These are phyloP conservation scores for Lerista edwardsae DNA, from an alignment of 2,797 vertebrate genomes.

Conservation along the genomic window DNA sequence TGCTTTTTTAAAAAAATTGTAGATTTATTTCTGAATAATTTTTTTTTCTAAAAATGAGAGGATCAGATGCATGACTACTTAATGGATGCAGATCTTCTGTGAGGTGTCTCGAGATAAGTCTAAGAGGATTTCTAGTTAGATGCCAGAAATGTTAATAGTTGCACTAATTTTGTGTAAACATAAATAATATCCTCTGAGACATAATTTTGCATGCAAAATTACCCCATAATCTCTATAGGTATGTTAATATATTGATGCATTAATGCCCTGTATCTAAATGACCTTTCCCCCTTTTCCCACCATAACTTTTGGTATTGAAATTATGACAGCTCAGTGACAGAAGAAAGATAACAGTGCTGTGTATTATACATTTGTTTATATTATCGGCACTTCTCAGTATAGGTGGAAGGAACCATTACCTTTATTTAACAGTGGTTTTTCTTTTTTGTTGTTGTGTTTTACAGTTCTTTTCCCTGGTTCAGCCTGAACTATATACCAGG, in stretches of 20 bases:
- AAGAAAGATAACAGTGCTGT: slow-evolving; percentile 84
- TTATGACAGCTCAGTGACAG: slow-evolving; percentile 82
- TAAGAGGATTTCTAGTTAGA: slow-evolving; percentile 79
- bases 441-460: slow-evolving; percentile 99
- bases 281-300: slow-evolving; percentile 75
- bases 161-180: slow-evolving; percentile 79
- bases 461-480: slow-evolving; percentile 99
- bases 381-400: slow-evolving; percentile 92
- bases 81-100: slow-evolving; percentile 84
- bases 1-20: slow-evolving; percentile 80
- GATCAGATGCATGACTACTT: slow-evolving; percentile 83
- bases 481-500: slow-evolving; percentile 99
- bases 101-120: slow-evolving; percentile 79
- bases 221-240: slow-evolving; percentile 79
- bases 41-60: slow-evolving; percentile 74
- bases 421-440: slow-evolving; percentile 99
- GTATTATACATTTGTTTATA: slow-evolving; percentile 83
- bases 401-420: slow-evolving; percentile 92
- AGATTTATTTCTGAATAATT: slow-evolving; percentile 81
- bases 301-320: slow-evolving; percentile 82
- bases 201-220: slow-evolving; percentile 85
- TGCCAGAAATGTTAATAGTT: slow-evolving; percentile 80
- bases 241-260: slow-evolving; percentile 82
- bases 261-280: slow-evolving; percentile 80
- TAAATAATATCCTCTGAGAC: slow-evolving; percentile 81